Evolutionary conservation across 2,797 vertebrate species (phyloP).

Genomic region (Corythornis leucogaster): DNA sequence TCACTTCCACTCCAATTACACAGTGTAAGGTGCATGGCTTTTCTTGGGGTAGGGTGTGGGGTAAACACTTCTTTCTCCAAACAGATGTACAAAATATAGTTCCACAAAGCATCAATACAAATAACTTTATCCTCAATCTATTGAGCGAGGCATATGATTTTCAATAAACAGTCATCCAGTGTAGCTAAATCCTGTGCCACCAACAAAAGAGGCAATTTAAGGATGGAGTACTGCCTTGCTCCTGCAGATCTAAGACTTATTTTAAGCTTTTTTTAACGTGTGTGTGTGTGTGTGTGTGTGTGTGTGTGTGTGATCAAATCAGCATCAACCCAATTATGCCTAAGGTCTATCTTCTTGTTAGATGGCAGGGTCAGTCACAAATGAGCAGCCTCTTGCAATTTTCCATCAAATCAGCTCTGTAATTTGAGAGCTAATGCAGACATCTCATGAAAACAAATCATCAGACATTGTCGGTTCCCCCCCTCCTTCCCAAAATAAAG

Average conservation of each 20-base stretch:
- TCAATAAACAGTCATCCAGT: slow-evolving; percentile 9
- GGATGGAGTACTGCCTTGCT: not conserved
- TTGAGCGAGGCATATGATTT: not conserved
- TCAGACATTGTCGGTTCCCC: slow-evolving; percentile 26
- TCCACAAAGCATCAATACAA: not conserved
- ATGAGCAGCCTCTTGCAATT: slow-evolving; percentile 73
- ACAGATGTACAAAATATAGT: not conserved
- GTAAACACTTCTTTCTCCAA: not conserved
- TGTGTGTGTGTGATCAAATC: slow-evolving; percentile 43
- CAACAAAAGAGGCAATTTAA: slow-evolving; percentile 53
- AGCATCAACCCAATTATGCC: slow-evolving; percentile 74
- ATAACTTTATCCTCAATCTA: not conserved
- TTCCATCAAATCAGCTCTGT: slow-evolving; percentile 67
- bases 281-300: not conserved
- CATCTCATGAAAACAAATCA: slow-evolving; percentile 65
- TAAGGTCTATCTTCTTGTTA: slow-evolving; percentile 68
- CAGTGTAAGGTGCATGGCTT: not conserved
- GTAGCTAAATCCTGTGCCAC: not conserved
- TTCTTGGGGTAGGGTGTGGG: not conserved
- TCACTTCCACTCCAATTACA: not conserved
- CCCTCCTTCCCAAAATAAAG: slow-evolving; percentile 41
- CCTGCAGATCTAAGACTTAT: slow-evolving; percentile 51
- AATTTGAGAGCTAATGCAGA: slow-evolving; percentile 73
- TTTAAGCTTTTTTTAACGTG: slow-evolving; percentile 33
- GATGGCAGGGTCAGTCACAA: slow-evolving; percentile 72